Evolutionary conservation across 1,140 invertebrate species (phyloP).

Genomic region (Meloidogyne exigua): DNA sequence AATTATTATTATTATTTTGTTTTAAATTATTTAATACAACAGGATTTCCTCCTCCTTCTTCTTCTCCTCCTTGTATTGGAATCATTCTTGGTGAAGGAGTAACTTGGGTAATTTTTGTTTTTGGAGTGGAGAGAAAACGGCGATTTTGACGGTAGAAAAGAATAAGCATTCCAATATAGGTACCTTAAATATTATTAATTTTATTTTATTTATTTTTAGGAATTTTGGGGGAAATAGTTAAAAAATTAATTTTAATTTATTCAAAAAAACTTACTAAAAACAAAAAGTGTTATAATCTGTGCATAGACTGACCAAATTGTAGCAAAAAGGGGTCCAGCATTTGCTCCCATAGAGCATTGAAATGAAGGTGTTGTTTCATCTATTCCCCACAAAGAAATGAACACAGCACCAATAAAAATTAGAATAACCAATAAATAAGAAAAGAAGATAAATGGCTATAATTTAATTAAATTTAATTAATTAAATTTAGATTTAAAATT

Average conservation of each 20-base stretch:
- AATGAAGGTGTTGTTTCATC: neutral
- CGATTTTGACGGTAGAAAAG: conserved; percentile 8
- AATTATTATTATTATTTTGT: neutral
- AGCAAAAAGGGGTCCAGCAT: conserved; percentile 4
- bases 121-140: neutral
- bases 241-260: no score
- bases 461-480: neutral
- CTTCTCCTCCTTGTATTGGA: neutral
- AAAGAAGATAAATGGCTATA: conserved; percentile 5
- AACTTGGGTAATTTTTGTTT: conserved; percentile 5
- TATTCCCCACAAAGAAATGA: conserved; percentile 1
- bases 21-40: neutral
- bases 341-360: conserved; percentile 16
- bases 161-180: conserved; percentile 1
- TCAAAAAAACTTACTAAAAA: neutral
- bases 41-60: neutral
- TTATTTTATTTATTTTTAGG: no score
- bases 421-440: neutral
- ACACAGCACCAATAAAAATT: conserved; percentile 7
- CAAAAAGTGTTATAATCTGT: conserved; percentile 8
- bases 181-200: neutral
- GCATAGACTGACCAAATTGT: conserved; percentile 12
- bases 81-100: neutral
- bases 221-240: no score
- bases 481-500: no score